Evolutionary conservation across 2,888 invertebrate genomes (phyloP).

Genomic region (Diarsia dahlii): DNA sequence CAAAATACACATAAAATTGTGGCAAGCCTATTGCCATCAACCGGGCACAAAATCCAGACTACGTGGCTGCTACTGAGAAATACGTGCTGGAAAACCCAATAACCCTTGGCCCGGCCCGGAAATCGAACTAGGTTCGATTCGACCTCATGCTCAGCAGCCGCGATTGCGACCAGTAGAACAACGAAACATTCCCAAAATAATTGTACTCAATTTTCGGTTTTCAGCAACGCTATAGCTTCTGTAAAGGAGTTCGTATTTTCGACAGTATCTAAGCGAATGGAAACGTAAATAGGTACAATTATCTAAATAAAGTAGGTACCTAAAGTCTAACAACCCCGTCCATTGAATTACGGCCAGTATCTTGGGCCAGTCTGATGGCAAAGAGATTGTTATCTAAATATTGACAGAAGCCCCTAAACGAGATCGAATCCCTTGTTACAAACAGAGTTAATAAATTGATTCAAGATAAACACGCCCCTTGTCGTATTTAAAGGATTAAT

Average conservation of each 20-base stretch:
- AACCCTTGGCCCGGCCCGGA: too few species aligned
- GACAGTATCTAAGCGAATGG: conserved; percentile 16
- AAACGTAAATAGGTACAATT: conserved; percentile 33
- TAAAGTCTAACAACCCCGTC: conserved; percentile 49
- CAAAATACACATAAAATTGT: not conserved
- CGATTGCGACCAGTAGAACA: too few species aligned
- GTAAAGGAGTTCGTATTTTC: not conserved
- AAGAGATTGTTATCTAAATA: conserved; percentile 78
- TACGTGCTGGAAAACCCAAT: too few species aligned
- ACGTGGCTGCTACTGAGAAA: too few species aligned
- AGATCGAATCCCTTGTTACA: conserved; percentile 74
- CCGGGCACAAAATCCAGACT: too few species aligned
- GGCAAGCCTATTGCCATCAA: too few species aligned
- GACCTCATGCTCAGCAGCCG: too few species aligned
- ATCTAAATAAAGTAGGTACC: conserved; percentile 28
- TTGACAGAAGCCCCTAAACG: conserved; percentile 77
- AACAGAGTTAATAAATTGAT: conserved; percentile 75
- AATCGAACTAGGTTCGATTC: too few species aligned
- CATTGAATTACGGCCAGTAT: conserved; percentile 51
- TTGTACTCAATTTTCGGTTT: not conserved
- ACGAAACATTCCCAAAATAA: not conserved
- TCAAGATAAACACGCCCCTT: conserved; percentile 74
- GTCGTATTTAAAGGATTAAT: conserved; percentile 67
- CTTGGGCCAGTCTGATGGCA: conserved; percentile 63
- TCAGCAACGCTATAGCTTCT: not conserved